A percentile compares a stretch with the other conserved stretches of the same genome.
phyloP scores from a whole-genome alignment of 2,113 vertebrate species.

The Chloroceryle aenea region DNA sequence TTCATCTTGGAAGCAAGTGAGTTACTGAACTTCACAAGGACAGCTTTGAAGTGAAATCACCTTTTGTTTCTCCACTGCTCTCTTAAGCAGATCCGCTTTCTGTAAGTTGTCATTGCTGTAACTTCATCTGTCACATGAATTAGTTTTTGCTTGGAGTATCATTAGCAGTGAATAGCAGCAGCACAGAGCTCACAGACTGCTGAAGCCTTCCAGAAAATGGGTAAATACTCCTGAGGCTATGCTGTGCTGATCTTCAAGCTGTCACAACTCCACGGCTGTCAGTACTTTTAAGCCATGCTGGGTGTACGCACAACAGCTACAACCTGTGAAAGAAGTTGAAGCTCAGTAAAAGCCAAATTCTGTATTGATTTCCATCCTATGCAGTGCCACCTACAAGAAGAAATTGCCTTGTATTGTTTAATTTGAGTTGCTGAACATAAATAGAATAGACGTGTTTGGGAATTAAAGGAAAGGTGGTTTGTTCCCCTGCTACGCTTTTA shows the following conservation, averaged over 20 bases:
- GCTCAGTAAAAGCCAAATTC: not conserved
- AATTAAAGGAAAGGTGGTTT: not conserved
- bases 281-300: not conserved
- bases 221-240: not conserved
- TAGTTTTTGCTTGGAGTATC: not conserved
- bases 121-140: not conserved
- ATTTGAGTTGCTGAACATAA: not conserved
- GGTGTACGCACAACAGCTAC: not conserved
- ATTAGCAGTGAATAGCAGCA: not conserved
- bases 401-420: not conserved
- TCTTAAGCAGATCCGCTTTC: not conserved
- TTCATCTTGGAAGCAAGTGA: not conserved
- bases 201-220: not conserved
- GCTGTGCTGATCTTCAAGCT: not conserved
- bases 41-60: not conserved
- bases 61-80: not conserved
- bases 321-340: not conserved
- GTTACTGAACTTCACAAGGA: not conserved
- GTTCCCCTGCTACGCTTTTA: not conserved
- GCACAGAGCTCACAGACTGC: not conserved
- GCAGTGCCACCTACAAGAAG: not conserved
- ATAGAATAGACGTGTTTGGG: not conserved
- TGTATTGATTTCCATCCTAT: not conserved
- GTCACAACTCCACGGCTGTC: not conserved
- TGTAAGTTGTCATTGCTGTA: not conserved